Base-by-base conservation (phyloP, 1,140 invertebrate species). In the Heliconius hermathena region DNA sequence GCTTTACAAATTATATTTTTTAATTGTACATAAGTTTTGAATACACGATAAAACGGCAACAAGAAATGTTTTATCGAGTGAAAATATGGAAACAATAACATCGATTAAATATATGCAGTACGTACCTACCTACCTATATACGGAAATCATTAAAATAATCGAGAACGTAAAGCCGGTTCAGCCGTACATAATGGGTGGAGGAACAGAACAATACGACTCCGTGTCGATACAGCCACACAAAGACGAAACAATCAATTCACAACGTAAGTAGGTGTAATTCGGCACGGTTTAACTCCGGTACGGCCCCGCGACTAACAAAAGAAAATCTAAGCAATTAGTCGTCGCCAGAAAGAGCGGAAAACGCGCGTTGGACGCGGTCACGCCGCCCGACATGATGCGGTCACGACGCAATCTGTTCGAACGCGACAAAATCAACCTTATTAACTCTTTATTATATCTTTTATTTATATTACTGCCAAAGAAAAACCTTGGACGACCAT, bases 251-350 rank as follows among this genome's bases (percentile, higher is more conserved):
- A 94, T 93, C 93, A 93, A 93, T 94, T 93, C 88, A 90, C 85
- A 83, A 87, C 89, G 88, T 93, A 94, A 94, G 93, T 93, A 94
- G 91, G 92, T 91, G 90, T 85, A 86, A 94, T 93, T 93, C 88
- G 93, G 86, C 90, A 92, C 91, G 91, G 91, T 88, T 88, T 83
- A 80, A 85, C 85, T 87, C 83, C 88, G 88, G 82, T 89, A 89
- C 87, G 86, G 89, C 90, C 88, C 91, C 91, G 90, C 88, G 90
- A 93, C 91, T 93, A 94, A 94, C 92, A 92, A 94, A 94, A 93
- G 91, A 92, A 94, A 94, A 94, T 93, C 91, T 92, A 93, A 93
- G 93, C 93, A 94, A 94, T 94, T 94, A 94, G 93, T 94, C 93
- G 93, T 89, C 91, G 91, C 89, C 89, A 90, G 93, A 91, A 94